Conservation (phyloP, 2,888 invertebrate species). For the Limenitis camilla region DNA sequence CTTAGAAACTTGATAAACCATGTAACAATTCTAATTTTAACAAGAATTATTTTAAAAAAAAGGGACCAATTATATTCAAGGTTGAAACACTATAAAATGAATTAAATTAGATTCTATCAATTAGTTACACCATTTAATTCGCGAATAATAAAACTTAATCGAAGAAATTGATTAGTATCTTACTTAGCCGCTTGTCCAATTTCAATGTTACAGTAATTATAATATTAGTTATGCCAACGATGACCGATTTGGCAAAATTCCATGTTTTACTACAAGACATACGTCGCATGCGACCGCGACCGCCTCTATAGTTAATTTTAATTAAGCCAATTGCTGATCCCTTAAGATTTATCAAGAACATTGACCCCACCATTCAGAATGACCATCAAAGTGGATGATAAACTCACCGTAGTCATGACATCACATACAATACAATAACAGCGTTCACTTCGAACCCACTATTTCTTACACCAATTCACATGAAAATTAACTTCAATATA, state of each 20-base stretch:
- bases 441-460: neutral
- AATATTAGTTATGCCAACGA: conserved; percentile 30
- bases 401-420: conserved; percentile 57
- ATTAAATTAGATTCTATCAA: neutral
- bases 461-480: neutral
- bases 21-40: no score
- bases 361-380: conserved; percentile 38
- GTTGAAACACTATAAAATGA: no score
- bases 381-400: conserved; percentile 26
- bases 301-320: conserved; percentile 35
- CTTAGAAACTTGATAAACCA: no score
- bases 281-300: conserved; percentile 31
- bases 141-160: neutral
- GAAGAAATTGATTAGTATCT: neutral
- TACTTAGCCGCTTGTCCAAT: neutral
- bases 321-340: conserved; percentile 47
- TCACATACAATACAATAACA: conserved; percentile 13
- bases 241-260: conserved; percentile 65
- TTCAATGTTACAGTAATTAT: conserved; percentile 6
- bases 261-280: conserved; percentile 39
- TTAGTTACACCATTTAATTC: neutral
- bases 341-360: conserved; percentile 39
- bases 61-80: no score
- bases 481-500: neutral
- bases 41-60: no score